Evolutionary conservation across 2,113 vertebrate species (phyloP).

Genomic region (Percopsis transmontana): DNA sequence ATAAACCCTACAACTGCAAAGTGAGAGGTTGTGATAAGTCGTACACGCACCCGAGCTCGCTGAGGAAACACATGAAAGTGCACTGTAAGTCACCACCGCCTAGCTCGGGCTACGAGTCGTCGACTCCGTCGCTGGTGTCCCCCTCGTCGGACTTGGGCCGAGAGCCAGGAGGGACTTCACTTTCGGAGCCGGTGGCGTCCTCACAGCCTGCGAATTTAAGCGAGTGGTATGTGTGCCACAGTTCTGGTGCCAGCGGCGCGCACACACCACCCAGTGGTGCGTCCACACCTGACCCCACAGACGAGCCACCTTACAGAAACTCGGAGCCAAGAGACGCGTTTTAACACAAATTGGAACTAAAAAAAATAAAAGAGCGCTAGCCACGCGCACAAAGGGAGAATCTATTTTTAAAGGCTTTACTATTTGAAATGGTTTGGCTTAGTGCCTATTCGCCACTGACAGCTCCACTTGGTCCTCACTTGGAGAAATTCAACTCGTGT

Average conservation of each 20-base stretch:
- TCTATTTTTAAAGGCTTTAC: conserved; percentile 59
- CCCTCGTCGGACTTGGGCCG: conserved; percentile 91
- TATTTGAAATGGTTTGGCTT: conserved; percentile 53
- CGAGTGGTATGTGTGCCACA: conserved; percentile 97
- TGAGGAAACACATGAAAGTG: conserved; percentile 99
- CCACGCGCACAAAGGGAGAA: conserved; percentile 46
- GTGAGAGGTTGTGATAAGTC: conserved; percentile 98
- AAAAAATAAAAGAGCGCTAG: conserved; percentile 42
- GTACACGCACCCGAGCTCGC: conserved; percentile 97
- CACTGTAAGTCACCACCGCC: conserved; percentile 97
- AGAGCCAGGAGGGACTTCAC: conserved; percentile 81
- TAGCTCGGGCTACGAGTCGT: conserved; percentile 93
- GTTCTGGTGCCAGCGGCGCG: conserved; percentile 79
- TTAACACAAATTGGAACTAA: conserved; percentile 48
- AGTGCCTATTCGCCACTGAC: conserved; percentile 42
- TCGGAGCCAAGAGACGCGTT: conserved; percentile 72
- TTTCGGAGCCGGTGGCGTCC: conserved; percentile 80
- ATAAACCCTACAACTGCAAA: conserved; percentile 99
- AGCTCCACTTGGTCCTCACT: conserved; percentile 51
- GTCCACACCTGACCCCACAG: conserved; percentile 77
- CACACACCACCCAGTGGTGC: conserved; percentile 76
- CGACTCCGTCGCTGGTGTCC: conserved; percentile 89
- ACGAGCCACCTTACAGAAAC: conserved; percentile 73
- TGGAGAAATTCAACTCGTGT: conserved; percentile 54
- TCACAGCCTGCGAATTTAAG: conserved; percentile 89